Base-by-base conservation (phyloP, 37 sponge, comb jelly and placozoan species). In the Halisarca cf. caerulea region DNA sequence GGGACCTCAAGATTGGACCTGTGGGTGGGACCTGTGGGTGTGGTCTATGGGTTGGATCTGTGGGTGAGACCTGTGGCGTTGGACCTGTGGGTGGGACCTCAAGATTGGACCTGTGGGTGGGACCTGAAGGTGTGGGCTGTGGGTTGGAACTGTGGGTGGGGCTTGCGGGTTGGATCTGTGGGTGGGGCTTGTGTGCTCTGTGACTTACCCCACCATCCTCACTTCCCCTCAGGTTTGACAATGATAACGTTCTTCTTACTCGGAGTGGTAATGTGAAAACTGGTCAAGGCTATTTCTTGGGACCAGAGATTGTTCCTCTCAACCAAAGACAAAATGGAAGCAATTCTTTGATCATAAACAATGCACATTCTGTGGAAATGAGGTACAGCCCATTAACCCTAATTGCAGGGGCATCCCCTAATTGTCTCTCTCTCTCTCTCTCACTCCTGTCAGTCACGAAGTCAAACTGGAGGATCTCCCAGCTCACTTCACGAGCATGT, bases 401-500 rank as follows among this genome's bases (percentile, higher is more conserved):
- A n/a, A 55, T 55, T 55, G 57, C 17, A 55, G 57, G 17, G 17
- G 11, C 17, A 55, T 55, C 11, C 17, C 11, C 11, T 55, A 55
- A 17, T 20, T 55, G 17, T 55, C 17, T 55, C 57, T 20, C 17
- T 55, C 17, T 55, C 57, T 30, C 59, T 20, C 39, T 38, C 64
- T 35, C 44, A 24, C 15, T 55, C 8, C 9, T 3, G 18, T 30
- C 33, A 80, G 83, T 78, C 87, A 72, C 25, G 82, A 82, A 40
- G 60, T 92, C 28, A 81, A 83, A 42, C 0, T 92, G 25, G 75
- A 58, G 33, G 87, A 94, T 72, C 73, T 88, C 33, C 53, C 80
- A 2, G 72, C 38, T 3, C 72, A 88, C 73, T 27, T 91, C 14
- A 47, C 71, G 42, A 80, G 68, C 30, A 94, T 94, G 94, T 59